Evolutionary conservation across 2,888 invertebrate genomes (phyloP), one percentile per base, ranked within the genome.

Genomic region (Cerceris rybyensis): DNA sequence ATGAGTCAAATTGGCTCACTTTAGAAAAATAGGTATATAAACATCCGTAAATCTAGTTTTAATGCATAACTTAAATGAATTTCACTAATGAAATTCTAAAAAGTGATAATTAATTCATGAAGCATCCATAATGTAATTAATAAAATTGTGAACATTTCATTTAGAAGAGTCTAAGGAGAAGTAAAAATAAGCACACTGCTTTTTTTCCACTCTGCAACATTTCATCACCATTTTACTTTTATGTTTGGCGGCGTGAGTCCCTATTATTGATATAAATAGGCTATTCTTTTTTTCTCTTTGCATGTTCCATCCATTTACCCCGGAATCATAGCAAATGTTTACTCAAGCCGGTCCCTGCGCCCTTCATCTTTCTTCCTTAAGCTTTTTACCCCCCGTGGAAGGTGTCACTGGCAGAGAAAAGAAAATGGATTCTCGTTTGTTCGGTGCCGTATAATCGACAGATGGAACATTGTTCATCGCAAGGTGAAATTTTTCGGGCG

Each of bases 351-450:
- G 42, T 13, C 43, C 55, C 55, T 41, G n/a, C 39, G 14, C 57
- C 65, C n/a, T 55, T 75, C 69, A 69, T 72, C 66, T 66, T 69
- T 66, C 64, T 63, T 68, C 61, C 55, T 54, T 54, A 13, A 63
- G 54, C 61, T 65, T 54, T 61, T 65, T 43, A 11, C 55, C 42
- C 59, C 46, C 42, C 49, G 42, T 55, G 43, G 60, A 59, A 71
- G 17, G 59, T 71, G 78, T 72, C 78, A 66, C 52, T 65, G 50
- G 49, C 58, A 63, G 66, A 46, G 49, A 16, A 17, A n/a, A n/a
- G 55, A 65, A 79, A 79, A 72, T 79, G 76, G 61, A 72, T 72
- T 76, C 69, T 66, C 67, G 58, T 69, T 69, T 69, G 60, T 69
- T 69, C 39, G n/a, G 4, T 17, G 39, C 16, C 54, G 63, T 54